Evolutionary conservation across 2,113 vertebrate genomes (phyloP), one percentile per base, ranked within the genome.

Genomic region (Clarias macrocephalus): DNA sequence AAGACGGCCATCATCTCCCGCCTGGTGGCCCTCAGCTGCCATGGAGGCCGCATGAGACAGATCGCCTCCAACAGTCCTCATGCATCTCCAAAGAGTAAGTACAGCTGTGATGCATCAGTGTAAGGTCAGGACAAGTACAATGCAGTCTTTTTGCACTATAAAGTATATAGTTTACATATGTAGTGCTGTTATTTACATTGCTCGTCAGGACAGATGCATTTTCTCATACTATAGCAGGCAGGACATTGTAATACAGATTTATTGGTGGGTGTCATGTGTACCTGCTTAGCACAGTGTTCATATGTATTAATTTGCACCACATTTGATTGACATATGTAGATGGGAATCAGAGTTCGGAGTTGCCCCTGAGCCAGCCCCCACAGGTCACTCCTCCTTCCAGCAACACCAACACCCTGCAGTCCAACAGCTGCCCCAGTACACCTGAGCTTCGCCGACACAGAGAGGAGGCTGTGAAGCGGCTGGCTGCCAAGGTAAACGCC

Each of bases 31-130:
- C 96, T 99, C 37, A 99, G 98, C 94, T 99, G 98, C 92, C 98
- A 99, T 0, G 98, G 98, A 18, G 96, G 96, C 84, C 97, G 98
- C 83, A 99, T 99, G 98, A 96, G 98, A 33, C 98, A 99, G 91
- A 99, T 99, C 7, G 98, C 98, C 80, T 99, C 98, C 89, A 98
- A 94, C 92, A 97, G 97, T 87, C 96, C 97, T 0, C 90, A 93
- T 37, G 94, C 96, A 11, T 96, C 97, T 21, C 96, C 96, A 0
- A 97, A 95, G 96, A 92, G 98, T 99, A 94, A n/a, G 95, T 33
- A 19, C n/a, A 62, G 33, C 72, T 42, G 30, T 68, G 3, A 18
- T 11, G 19, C 1, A 2, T 18, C 18, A 23, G 28, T 80, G 56
- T 60, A 21, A 60, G 10, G 30, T 80, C 0, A 13, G 62, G 30